Evolutionary conservation across 2,113 vertebrate species (phyloP), one percentile per base, ranked within the genome.

Genomic region (Passer montanus): DNA sequence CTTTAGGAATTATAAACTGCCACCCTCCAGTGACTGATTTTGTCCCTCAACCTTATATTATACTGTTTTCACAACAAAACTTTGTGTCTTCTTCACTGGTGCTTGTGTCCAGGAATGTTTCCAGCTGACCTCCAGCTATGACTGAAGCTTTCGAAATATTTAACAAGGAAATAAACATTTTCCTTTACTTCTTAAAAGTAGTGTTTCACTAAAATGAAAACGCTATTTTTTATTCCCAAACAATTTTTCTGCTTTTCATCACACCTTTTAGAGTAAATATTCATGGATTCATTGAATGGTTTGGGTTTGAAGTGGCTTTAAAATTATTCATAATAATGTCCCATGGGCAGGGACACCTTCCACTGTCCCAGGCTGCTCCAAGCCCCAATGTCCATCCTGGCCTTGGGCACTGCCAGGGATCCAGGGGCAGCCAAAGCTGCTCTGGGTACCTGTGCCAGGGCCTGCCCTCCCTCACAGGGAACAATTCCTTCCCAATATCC

Each of bases 301-400:
- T 21, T 41, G 20, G 8, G 30, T 49, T 72, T 20, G 13, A 63
- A 87, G 7, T 12, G 41, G 44, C 16, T 35, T 41, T n/a, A 56
- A 79, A 62, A 41, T 47, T 10, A 70, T 47, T 28, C 30, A 35
- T 10, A 58, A 58, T n/a, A 15, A 35, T 58, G 33, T 35, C 33
- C 56, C 23, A 15, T 12, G 24, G 41, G 6, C 41, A 79, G 49
- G 30, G 41, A 35, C 58, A 49, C 16, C 30, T 56, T 2, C 14
- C 43, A 22, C 67, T 22, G 0, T 15, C 26, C n/a, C 56, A 70
- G 41, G 8, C 0, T 47, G 13, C 41, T 79, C 41, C 33, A 28
- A 69, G 22, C 8, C 28, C 28, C n/a, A n/a, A n/a, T 0, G 0
- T 41, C 41, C n/a, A 70, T 0, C 56, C 75, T 35, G 30, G 35